These are phyloP conservation scores for Tachina lurida DNA, from an alignment of 2,888 invertebrate genomes.

Conservation along the genomic window DNA sequence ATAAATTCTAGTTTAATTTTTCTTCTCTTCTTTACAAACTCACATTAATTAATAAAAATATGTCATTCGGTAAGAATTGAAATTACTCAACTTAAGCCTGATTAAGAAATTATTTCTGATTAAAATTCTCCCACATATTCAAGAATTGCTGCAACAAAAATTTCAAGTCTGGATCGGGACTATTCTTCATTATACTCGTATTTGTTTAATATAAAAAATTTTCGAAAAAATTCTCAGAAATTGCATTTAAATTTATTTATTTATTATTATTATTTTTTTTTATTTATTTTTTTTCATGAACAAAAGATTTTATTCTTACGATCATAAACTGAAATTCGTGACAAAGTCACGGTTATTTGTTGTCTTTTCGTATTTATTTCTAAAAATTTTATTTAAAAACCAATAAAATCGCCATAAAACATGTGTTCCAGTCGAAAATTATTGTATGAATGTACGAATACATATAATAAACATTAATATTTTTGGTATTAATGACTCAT, in stretches of 20 bases:
- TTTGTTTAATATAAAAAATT: not conserved
- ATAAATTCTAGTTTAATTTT: too few relatives aligned
- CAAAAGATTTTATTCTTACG: not conserved
- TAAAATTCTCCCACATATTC: too few relatives aligned
- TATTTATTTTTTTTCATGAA: not conserved
- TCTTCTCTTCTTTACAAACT: too few relatives aligned
- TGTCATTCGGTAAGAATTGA: too few relatives aligned
- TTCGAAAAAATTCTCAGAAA: not conserved
- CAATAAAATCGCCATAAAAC: conserved; percentile 17
- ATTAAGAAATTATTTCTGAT: too few relatives aligned
- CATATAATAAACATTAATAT: too few relatives aligned
- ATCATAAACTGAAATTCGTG: conserved; percentile 41
- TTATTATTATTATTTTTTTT: not conserved
- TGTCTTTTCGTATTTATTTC: not conserved
- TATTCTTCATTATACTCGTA: not conserved
- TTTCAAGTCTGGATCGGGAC: not conserved
- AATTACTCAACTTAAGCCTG: too few relatives aligned
- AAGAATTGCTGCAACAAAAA: not conserved
- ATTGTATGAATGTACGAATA: too few relatives aligned
- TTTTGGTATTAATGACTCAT: too few relatives aligned
- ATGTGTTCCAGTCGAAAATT: conserved; percentile 12
- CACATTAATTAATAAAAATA: too few relatives aligned
- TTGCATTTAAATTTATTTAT: too few relatives aligned
- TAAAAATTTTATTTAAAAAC: conserved; percentile 14
- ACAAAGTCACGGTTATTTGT: conserved; percentile 44